Evolutionary conservation across 2,888 invertebrate species (phyloP), one percentile per base, ranked within the genome.

Genomic region (Hypomecis atomaria): DNA sequence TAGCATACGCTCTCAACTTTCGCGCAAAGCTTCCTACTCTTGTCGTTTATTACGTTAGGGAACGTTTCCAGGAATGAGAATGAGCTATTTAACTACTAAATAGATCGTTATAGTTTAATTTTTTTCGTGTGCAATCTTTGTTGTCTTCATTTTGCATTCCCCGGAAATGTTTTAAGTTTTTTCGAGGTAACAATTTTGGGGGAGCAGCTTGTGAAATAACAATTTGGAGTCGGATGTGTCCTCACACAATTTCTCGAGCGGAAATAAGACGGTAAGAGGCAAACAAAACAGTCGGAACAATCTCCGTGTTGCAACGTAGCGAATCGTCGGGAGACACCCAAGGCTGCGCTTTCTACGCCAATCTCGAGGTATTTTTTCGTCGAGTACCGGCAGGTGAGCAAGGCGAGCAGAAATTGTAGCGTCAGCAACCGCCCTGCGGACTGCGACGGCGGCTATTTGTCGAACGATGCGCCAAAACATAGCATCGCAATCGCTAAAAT

Each of bases 1-100:
- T 91, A 92, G 92, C 92, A 92, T 92, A 92, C 90, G 92, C 90
- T 91, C 89, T 88, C 90, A 91, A 92, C 91, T 92, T 92, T 92
- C 89, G 87, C 88, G 89, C 87, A 87, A 83, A 87, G 88, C 89
- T 90, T 88, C 87, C 86, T 88, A 87, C 89, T 90, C 89, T 88
- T 90, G 89, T 85, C 90, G 88, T 90, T 91, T 91, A 92, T 92
- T 90, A 92, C 90, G 84, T 90, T 88, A 88, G 82, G 86, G 84
- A 88, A 89, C 90, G 88, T 90, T 90, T 88, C 84, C 87, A 86
- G 88, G 91, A 91, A 91, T 90, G 86, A 86, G 85, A 91, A 90
- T 89, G 90, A 89, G 89, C 89, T 90, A 86, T 88, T 91, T 90
- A 89, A 91, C 86, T 87, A 86, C 88, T 86, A 87, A 89, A 88